Evolutionary conservation across 2,113 vertebrate genomes (phyloP).

Genomic region (Dinomys branickii): DNA sequence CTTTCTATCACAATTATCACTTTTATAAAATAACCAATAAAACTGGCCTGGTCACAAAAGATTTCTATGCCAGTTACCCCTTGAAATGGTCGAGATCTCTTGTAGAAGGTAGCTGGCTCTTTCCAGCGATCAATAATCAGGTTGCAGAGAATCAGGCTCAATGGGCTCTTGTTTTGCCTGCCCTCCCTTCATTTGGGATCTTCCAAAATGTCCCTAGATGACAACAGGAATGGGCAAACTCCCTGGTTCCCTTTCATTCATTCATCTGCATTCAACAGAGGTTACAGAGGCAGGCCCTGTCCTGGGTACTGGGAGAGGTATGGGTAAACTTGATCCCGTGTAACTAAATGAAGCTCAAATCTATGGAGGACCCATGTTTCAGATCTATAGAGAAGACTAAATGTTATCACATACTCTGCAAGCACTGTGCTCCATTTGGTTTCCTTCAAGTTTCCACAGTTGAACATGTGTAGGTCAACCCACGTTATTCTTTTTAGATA

Average conservation of each 20-base stretch:
- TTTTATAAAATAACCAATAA: constrained; percentile 42
- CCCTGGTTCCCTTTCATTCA: not conserved
- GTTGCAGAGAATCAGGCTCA: not conserved
- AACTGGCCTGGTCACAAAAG: not conserved
- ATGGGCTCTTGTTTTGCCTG: not conserved
- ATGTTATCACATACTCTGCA: no score
- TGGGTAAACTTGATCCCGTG: not conserved
- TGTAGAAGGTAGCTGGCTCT: not conserved
- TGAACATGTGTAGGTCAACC: not conserved
- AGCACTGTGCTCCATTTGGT: not conserved
- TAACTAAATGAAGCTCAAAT: not conserved
- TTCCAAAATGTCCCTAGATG: not conserved
- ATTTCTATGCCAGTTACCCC: not conserved
- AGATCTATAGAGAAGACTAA: not conserved
- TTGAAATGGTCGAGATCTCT: not conserved
- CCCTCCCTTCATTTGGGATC: not conserved
- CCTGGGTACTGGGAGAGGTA: not conserved
- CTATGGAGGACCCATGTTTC: not conserved
- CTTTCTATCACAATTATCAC: constrained; percentile 18
- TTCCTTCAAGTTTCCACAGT: not conserved
- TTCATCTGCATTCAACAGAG: not conserved
- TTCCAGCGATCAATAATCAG: constrained; percentile 13
- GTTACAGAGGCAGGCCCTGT: not conserved
- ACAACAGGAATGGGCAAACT: not conserved
- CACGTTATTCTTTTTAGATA: not conserved